These are phyloP conservation scores for Eupithecia subumbrata DNA, from an alignment of 2,888 invertebrate species.

Conservation along the genomic window DNA sequence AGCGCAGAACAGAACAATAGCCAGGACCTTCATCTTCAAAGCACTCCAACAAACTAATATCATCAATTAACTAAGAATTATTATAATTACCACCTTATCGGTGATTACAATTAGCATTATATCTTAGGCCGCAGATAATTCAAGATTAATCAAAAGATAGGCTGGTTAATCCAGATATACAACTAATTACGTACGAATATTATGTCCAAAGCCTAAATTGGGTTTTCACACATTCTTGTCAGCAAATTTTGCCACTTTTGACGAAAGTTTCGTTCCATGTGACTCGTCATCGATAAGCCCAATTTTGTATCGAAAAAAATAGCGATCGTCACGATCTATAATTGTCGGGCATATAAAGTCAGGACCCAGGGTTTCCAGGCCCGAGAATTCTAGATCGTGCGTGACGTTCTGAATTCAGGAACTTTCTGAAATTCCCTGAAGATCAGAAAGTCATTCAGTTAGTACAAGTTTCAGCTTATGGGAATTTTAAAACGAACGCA, in stretches of 20 bases:
- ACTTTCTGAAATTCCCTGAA: too few relatives aligned
- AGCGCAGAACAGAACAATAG: slow-evolving; percentile 65
- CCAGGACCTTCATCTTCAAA: slow-evolving; percentile 70
- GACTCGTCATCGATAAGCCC: neutral
- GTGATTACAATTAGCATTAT: slow-evolving; percentile 45
- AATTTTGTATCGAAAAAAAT: neutral
- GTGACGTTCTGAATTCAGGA: too few relatives aligned
- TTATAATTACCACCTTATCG: slow-evolving; percentile 46
- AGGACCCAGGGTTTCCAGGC: too few relatives aligned
- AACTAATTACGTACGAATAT: slow-evolving; percentile 4
- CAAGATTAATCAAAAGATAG: slow-evolving; percentile 50
- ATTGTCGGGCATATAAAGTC: neutral
- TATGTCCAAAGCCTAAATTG: neutral
- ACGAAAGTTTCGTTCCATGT: neutral
- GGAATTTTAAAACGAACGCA: neutral
- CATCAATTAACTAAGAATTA: slow-evolving; percentile 34
- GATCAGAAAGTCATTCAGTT: too few relatives aligned
- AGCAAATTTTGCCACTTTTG: neutral
- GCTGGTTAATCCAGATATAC: slow-evolving; percentile 51
- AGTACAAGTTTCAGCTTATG: too few relatives aligned
- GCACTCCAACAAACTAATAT: slow-evolving; percentile 47
- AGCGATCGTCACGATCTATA: neutral
- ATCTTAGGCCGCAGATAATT: slow-evolving; percentile 55
- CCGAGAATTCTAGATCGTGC: too few relatives aligned
- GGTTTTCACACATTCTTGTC: neutral